Conservation (phyloP, 2,113 vertebrate genomes). For the Grammomys dolichurus region DNA sequence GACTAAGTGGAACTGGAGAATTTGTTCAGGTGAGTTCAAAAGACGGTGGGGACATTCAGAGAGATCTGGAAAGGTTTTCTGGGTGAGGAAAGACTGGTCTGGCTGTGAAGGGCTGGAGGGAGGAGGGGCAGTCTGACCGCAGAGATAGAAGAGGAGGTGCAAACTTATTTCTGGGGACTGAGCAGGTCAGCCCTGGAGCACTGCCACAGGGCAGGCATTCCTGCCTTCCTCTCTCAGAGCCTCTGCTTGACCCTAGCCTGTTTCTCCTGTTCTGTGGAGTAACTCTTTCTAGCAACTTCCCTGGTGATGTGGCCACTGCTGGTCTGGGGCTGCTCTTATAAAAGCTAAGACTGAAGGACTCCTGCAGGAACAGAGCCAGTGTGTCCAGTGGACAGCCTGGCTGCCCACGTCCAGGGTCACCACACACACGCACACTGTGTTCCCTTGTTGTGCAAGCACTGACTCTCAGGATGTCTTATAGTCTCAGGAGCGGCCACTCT, state of each 20-base stretch:
- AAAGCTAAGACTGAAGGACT: neutral
- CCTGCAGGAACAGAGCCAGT: too few relatives aligned
- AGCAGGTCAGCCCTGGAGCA: neutral
- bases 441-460: too few relatives aligned
- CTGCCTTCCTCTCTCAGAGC: neutral
- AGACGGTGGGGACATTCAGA: neutral
- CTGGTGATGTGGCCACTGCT: neutral
- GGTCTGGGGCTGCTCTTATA: neutral
- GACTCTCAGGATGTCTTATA: neutral
- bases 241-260: neutral
- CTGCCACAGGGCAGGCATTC: neutral
- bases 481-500: neutral
- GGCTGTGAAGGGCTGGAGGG: neutral
- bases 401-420: fast-evolving
- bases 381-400: fast-evolving
- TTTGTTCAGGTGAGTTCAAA: neutral
- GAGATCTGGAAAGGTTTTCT: neutral
- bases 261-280: neutral
- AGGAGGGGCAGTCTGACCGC: neutral
- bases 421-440: fast-evolving
- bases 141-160: neutral
- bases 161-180: neutral
- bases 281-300: neutral
- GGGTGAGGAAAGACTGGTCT: neutral
- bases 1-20: neutral